Conservation (phyloP, 2,797 vertebrate species). For the Sternarchorhynchus goeldii region DNA sequence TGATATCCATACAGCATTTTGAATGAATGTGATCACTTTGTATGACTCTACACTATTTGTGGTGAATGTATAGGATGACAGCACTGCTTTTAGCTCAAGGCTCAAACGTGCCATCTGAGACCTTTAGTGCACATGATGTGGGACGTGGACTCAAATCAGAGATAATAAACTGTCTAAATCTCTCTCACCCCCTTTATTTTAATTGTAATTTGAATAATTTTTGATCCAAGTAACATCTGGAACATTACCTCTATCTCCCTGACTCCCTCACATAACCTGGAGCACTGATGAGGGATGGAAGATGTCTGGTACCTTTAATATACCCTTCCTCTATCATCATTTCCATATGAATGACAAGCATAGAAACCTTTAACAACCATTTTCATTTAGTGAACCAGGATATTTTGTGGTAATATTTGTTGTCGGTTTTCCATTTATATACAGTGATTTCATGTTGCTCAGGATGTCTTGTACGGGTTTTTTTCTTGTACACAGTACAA, state of each 20-base stretch:
- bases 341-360: too few relatives aligned
- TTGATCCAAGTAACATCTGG: constrained; percentile 35
- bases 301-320: background rate
- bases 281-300: constrained; percentile 9
- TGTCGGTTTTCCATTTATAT: too few relatives aligned
- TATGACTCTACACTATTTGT: constrained; percentile 17
- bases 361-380: too few relatives aligned
- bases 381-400: too few relatives aligned
- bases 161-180: constrained; percentile 36
- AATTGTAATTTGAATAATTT: background rate
- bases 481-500: too few relatives aligned
- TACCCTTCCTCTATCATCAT: background rate
- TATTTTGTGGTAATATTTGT: too few relatives aligned
- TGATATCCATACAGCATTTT: background rate
- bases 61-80: constrained; percentile 14
- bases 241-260: background rate
- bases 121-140: constrained; percentile 35
- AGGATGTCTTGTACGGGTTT: too few relatives aligned
- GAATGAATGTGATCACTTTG: constrained; percentile 20
- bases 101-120: constrained; percentile 39
- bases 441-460: too few relatives aligned
- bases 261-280: constrained; percentile 21
- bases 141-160: constrained; percentile 33
- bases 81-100: constrained; percentile 39
- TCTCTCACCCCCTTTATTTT: constrained; percentile 31